Conservation (phyloP, 2,113 vertebrate species). For the Tachycineta bicolor region DNA sequence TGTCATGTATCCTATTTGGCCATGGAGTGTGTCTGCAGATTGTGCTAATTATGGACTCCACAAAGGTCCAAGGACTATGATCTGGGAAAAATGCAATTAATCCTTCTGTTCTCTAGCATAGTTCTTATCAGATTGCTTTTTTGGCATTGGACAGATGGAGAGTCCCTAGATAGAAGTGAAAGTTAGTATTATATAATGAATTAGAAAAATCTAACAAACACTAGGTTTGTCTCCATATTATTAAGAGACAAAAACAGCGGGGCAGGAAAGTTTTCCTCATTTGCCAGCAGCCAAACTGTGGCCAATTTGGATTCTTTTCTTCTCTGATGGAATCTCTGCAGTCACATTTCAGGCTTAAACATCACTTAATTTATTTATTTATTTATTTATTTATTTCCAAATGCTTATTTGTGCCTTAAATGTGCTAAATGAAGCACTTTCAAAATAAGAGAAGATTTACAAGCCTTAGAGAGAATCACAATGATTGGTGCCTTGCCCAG, state of each 20-base stretch:
- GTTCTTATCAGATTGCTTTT: neutral
- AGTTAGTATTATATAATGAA: constrained; percentile 6
- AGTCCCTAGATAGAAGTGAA: neutral
- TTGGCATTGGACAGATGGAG: neutral
- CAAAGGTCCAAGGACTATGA: neutral
- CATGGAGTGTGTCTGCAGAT: neutral
- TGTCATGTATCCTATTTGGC: neutral
- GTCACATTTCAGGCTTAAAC: constrained; percentile 36
- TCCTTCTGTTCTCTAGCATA: neutral
- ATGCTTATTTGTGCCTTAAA: constrained; percentile 43
- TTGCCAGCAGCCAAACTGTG: constrained; percentile 22
- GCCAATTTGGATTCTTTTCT: constrained; percentile 35
- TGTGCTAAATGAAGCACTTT: constrained; percentile 22
- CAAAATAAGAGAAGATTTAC: constrained; percentile 42
- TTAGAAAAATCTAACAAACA: neutral
- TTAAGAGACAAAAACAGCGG: constrained; percentile 21
- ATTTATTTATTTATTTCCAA: constrained; percentile 21
- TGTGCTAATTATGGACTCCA: neutral
- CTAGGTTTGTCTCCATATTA: neutral
- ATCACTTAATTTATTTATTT: constrained; percentile 28
- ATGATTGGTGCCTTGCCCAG: constrained; percentile 32
- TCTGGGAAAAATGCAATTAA: neutral
- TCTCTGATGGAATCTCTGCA: constrained; percentile 17
- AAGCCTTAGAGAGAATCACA: constrained; percentile 29
- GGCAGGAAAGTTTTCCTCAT: neutral